phyloP scores from a whole-genome alignment of 2,888 invertebrate species.

The Cyaniris semiargus region DNA sequence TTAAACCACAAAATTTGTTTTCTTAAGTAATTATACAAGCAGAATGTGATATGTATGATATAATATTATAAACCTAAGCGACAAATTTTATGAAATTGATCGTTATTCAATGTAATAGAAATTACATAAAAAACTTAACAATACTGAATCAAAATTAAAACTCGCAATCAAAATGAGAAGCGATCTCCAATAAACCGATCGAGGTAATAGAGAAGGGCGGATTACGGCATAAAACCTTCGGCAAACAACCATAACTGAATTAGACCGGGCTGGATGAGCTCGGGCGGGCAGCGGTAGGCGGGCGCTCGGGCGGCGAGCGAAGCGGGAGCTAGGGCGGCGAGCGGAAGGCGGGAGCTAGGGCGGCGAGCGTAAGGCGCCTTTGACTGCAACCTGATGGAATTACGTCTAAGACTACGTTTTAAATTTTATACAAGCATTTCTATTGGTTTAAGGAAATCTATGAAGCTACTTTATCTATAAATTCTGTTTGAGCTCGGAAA shows the following conservation, averaged over 20 bases:
- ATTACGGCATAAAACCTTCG: constrained; percentile 25
- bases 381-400: constrained; percentile 24
- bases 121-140: not conserved
- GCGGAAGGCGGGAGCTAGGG: not conserved
- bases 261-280: not conserved
- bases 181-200: constrained; percentile 7
- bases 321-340: not conserved
- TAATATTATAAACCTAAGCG: no score
- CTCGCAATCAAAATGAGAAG: constrained; percentile 2
- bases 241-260: constrained; percentile 29
- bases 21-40: not conserved
- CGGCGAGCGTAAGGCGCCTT: constrained; percentile 8
- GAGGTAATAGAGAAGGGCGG: constrained; percentile 16
- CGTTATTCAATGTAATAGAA: no score
- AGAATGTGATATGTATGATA: no score
- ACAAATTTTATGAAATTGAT: no score
- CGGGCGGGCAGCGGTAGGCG: not conserved
- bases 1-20: not conserved
- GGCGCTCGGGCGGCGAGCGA: not conserved
- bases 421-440: constrained; percentile 28
- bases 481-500: constrained; percentile 30
- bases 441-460: constrained; percentile 32
- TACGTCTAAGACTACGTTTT: constrained; percentile 28
- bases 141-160: not conserved
- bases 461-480: constrained; percentile 29